Conservation (phyloP, 2,797 vertebrate genomes). For the Gymnoscopelus braueri region DNA sequence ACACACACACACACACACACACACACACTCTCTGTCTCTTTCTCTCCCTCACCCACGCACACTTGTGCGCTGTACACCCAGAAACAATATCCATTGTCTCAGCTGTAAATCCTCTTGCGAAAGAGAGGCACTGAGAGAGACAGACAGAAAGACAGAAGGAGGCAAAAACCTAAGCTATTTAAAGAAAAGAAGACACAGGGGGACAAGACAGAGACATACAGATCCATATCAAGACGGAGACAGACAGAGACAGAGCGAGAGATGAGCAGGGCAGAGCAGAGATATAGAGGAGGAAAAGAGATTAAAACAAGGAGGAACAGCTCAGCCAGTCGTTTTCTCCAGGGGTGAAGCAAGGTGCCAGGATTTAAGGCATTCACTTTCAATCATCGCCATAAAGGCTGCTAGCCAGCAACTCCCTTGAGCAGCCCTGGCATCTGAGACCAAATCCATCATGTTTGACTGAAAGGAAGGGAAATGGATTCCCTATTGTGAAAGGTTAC, state of each 20-base stretch:
- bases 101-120: not conserved
- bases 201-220: constrained; percentile 12
- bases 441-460: constrained; percentile 49
- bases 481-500: constrained; percentile 21
- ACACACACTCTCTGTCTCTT: too few species aligned
- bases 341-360: constrained; percentile 28
- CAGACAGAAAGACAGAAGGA: constrained; percentile 2
- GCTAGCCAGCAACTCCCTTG: constrained; percentile 32
- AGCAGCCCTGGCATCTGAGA: constrained; percentile 25
- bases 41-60: too few species aligned
- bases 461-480: constrained; percentile 19
- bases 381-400: constrained; percentile 45
- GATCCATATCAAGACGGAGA: not conserved
- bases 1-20: too few species aligned
- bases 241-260: not conserved
- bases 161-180: not conserved
- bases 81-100: not conserved
- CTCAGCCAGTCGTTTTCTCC: constrained; percentile 22
- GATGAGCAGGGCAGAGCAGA: not conserved
- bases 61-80: not conserved
- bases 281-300: not conserved
- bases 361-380: constrained; percentile 39
- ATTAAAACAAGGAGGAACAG: constrained; percentile 9
- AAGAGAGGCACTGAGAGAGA: not conserved
- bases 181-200: constrained; percentile 5